These are phyloP conservation scores for Incurvaria masculella DNA, from an alignment of 2,888 invertebrate genomes.

Conservation along the genomic window DNA sequence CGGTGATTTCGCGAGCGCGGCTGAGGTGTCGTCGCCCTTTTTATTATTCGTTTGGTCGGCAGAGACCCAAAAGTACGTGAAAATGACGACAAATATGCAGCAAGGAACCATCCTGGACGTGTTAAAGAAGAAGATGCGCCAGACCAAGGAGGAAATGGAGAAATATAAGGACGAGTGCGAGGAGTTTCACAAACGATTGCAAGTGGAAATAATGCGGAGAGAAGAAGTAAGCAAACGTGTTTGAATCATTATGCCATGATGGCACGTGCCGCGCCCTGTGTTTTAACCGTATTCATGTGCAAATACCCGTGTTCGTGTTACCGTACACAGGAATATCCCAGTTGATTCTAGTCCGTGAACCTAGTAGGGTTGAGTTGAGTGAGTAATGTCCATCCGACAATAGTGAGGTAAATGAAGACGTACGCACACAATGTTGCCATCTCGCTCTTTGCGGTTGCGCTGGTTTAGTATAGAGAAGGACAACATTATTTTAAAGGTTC, in stretches of 20 bases:
- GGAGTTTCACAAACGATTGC: slow-evolving; percentile 91
- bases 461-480: neutral
- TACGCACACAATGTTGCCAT: neutral
- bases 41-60: slow-evolving; percentile 38
- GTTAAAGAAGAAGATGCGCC: slow-evolving; percentile 99
- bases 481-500: too few relatives aligned
- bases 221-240: slow-evolving; percentile 88
- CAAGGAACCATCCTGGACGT: slow-evolving; percentile 95
- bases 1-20: slow-evolving; percentile 55
- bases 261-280: slow-evolving; percentile 24
- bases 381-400: too few relatives aligned
- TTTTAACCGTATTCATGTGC: slow-evolving; percentile 25
- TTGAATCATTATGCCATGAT: slow-evolving; percentile 31
- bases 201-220: slow-evolving; percentile 93
- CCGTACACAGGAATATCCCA: slow-evolving; percentile 24
- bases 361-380: too few relatives aligned
- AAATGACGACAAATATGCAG: slow-evolving; percentile 87
- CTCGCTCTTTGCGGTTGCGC: neutral
- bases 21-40: slow-evolving; percentile 48
- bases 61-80: slow-evolving; percentile 44
- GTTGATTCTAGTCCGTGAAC: neutral
- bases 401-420: neutral
- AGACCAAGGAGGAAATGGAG: slow-evolving; percentile 98
- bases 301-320: slow-evolving; percentile 26
- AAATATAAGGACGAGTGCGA: slow-evolving; percentile 97